Conservation (phyloP, 1,140 invertebrate species). For the Coenobita brevimanus region DNA sequence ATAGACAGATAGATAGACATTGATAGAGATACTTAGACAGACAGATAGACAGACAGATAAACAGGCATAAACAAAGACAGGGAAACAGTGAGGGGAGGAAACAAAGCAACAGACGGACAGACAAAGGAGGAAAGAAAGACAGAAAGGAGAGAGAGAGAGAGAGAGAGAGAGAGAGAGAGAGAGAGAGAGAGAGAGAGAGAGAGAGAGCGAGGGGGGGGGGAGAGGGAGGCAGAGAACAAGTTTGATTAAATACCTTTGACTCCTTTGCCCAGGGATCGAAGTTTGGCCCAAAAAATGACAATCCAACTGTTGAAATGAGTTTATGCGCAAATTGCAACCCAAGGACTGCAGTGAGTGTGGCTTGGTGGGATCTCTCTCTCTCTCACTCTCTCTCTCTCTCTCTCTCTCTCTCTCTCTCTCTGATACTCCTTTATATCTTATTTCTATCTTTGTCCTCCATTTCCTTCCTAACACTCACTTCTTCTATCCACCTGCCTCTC, state of each 20-base stretch:
- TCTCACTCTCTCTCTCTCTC: neutral
- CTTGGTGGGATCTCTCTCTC: conserved; percentile 24
- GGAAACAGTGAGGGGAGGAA: no score
- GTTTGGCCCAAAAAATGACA: conserved; percentile 48
- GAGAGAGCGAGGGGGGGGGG: neutral
- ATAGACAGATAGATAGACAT: neutral
- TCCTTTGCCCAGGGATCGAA: conserved; percentile 51
- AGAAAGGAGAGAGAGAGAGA: no score
- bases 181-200: no score
- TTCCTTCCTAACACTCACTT: neutral
- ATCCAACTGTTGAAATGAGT: conserved; percentile 64
- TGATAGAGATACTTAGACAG: no score
- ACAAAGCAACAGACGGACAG: neutral
- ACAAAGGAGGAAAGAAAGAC: no score
- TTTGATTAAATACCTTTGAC: conserved; percentile 65
- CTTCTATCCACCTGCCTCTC: neutral
- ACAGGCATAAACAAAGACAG: no score
- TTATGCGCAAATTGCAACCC: conserved; percentile 62
- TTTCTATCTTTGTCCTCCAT: neutral
- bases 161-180: no score
- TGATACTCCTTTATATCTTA: neutral
- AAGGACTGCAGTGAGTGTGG: conserved; percentile 55
- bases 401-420: neutral
- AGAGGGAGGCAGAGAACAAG: conserved; percentile 24
- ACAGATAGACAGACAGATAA: no score